These are phyloP conservation scores for Conus ventricosus DNA, from an alignment of 1,140 invertebrate species.

Conservation along the genomic window DNA sequence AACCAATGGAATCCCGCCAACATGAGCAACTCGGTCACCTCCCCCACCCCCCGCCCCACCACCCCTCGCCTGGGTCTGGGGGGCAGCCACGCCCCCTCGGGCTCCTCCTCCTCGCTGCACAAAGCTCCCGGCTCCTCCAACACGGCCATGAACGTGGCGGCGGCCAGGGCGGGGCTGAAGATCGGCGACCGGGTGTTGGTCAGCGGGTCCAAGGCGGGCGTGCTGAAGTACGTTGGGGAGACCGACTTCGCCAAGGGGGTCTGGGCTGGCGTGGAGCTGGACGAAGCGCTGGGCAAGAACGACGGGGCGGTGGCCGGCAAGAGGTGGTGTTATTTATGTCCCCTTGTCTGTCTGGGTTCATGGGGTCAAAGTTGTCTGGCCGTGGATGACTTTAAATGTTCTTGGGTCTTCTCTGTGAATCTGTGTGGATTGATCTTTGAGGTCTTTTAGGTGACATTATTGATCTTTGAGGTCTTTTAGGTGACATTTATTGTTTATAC, in stretches of 20 bases:
- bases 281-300: slow-evolving; percentile 95
- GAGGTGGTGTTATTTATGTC: slow-evolving; percentile 68
- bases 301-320: slow-evolving; percentile 92
- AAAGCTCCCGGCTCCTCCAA: slow-evolving; percentile 40
- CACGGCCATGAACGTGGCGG: not conserved
- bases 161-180: slow-evolving; percentile 76
- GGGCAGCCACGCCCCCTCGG: slow-evolving; percentile 53
- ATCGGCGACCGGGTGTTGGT: slow-evolving; percentile 95
- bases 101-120: slow-evolving; percentile 56
- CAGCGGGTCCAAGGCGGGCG: slow-evolving; percentile 89
- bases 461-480: too few species aligned
- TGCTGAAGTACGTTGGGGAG: slow-evolving; percentile 87
- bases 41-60: slow-evolving; percentile 40
- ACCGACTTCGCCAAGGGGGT: slow-evolving; percentile 93
- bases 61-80: slow-evolving; percentile 50
- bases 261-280: slow-evolving; percentile 96
- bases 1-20: slow-evolving; percentile 8
- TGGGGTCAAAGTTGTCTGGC: too few species aligned
- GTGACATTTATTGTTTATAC: too few species aligned
- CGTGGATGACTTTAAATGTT: too few species aligned
- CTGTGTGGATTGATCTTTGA: too few species aligned
- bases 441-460: too few species aligned
- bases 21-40: slow-evolving; percentile 26
- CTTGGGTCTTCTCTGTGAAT: too few species aligned
- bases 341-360: not conserved